Base-by-base conservation (phyloP, 1,140 invertebrate species). In the Tetraneura akinire region DNA sequence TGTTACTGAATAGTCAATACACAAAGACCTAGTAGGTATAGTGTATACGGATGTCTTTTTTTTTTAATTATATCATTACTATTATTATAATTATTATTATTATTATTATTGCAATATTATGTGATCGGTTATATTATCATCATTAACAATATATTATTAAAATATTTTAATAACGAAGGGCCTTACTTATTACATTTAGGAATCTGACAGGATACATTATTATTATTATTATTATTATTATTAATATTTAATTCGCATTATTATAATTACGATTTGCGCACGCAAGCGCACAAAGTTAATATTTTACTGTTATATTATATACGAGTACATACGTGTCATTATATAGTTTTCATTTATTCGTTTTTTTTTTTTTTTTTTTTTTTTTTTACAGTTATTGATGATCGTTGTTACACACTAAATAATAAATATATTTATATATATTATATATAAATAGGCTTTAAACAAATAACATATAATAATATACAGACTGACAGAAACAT, bases 401-500 rank as follows among this genome's bases (percentile, higher is more conserved):
- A 23, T 78, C 23, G 74, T 78, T 78, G 74, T 78, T 78, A 78
- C 55, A 60, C 55, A 47, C 21, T 78, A 78, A 21, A 78, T 57
- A 53, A 47, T 18, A 62, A 62, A 37, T 57, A 76, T 78, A 45
- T 62, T 45, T 51, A 21, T 37, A 37, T 37, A 37, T 37, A 37
- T 3, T 37, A 37, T 37, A 37, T 4, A 47, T 13, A 18, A 32
- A 74, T 74, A 78, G 74, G 16, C 53, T 62, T 55, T 78, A 60
- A 37, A 62, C n/a, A 62, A 62, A 78, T 42, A 74, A 76, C 11
- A 74, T 53, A 57, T 60, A 45, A n/a, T n/a, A n/a, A 47, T 60
- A 73, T 74, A 74, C 74, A 78, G 74, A 78, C 74, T 78, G 74
- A 78, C 74, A 78, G 74, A 62, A 78, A 78, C 74, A 78, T 60